These are phyloP conservation scores for Fundulus diaphanus DNA, from an alignment of 2,797 vertebrate genomes.

Conservation along the genomic window DNA sequence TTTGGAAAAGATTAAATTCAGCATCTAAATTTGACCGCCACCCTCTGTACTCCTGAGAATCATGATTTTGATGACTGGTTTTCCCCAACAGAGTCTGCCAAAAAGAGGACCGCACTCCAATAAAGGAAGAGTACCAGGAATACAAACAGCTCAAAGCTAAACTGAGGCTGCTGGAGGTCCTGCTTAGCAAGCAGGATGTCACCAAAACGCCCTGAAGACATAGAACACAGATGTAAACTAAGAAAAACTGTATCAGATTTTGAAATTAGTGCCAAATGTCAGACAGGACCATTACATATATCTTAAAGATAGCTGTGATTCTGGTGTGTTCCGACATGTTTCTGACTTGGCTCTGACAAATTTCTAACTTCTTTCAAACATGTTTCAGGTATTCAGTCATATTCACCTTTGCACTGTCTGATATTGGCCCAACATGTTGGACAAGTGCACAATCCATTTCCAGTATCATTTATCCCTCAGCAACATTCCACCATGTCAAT, in stretches of 20 bases:
- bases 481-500: too few species aligned
- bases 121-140: slow-evolving; percentile 92
- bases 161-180: slow-evolving; percentile 90
- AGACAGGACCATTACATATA: not conserved
- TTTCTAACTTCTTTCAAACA: not conserved
- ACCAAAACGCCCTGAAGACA: slow-evolving; percentile 52
- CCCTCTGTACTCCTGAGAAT: not conserved
- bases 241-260: not conserved
- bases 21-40: not conserved
- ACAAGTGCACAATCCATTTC: not conserved
- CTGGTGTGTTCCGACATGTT: not conserved
- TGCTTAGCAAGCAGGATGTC: slow-evolving; percentile 94
- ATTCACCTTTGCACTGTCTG: not conserved
- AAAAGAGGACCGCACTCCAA: slow-evolving; percentile 90
- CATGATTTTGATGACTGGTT: not conserved
- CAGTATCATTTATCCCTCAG: not conserved
- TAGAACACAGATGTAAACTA: not conserved
- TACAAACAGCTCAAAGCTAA: slow-evolving; percentile 97
- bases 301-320: not conserved
- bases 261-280: not conserved
- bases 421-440: not conserved
- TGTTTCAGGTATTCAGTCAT: not conserved
- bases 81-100: slow-evolving; percentile 85
- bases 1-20: not conserved
- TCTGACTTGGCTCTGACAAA: not conserved